Conservation (phyloP, 2,797 vertebrate species). For the Neomorphus geoffroyi region DNA sequence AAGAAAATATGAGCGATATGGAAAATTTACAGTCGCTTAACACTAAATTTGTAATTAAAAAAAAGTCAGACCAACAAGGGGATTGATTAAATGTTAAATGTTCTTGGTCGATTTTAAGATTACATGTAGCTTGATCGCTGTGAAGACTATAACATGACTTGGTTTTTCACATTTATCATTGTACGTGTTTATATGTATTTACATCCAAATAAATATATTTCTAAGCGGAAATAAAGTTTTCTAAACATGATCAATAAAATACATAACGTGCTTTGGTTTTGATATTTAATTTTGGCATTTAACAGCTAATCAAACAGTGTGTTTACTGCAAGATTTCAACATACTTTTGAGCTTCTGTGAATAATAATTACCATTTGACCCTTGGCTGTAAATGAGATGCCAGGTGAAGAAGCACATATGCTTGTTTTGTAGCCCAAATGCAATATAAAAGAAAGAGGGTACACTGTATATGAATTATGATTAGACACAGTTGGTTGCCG, state of each 20-base stretch:
- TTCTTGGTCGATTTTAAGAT: background rate
- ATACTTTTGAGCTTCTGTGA: conserved; percentile 47
- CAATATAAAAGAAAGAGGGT: conserved; percentile 74
- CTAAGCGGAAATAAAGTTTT: background rate
- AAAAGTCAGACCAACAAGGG: background rate
- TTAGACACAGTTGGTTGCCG: conserved; percentile 77
- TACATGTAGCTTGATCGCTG: background rate
- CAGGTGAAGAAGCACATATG: conserved; percentile 75
- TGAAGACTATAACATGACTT: background rate
- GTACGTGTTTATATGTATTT: background rate
- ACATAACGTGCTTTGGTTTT: background rate
- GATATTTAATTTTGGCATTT: conserved; percentile 33
- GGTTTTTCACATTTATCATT: background rate
- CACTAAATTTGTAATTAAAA: background rate
- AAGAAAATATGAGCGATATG: background rate
- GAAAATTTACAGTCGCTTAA: background rate
- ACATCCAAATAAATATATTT: background rate
- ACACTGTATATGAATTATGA: conserved; percentile 79
- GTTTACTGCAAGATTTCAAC: background rate
- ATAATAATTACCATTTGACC: conserved; percentile 73
- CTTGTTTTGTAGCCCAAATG: conserved; percentile 69
- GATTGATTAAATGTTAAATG: background rate
- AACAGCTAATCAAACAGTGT: conserved; percentile 47
- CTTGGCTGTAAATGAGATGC: conserved; percentile 75
- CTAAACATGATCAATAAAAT: background rate